These are phyloP conservation scores for Listronotus oregonensis DNA, from an alignment of 1,140 invertebrate genomes.

Conservation along the genomic window DNA sequence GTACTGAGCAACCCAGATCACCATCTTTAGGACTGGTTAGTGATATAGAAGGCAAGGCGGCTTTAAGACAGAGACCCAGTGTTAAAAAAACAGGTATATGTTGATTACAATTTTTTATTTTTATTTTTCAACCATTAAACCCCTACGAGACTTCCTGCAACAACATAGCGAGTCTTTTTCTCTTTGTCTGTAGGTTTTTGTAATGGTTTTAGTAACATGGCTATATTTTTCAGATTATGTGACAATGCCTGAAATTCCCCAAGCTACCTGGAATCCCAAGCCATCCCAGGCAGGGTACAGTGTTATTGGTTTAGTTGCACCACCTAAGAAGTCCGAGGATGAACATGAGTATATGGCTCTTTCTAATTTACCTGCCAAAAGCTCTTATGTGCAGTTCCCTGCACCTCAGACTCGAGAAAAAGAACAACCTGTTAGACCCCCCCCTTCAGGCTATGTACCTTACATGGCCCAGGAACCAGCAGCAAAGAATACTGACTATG, in stretches of 20 bases:
- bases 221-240: conserved; percentile 19
- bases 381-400: conserved; percentile 5
- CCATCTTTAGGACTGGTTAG: conserved; percentile 10
- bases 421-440: background rate
- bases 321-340: conserved; percentile 10
- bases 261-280: conserved; percentile 6
- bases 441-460: conserved; percentile 22
- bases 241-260: conserved; percentile 10
- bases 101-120: conserved; percentile 4
- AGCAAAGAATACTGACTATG: conserved; percentile 26
- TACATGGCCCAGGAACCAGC: conserved; percentile 18
- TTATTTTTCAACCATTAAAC: no score
- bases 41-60: conserved; percentile 19
- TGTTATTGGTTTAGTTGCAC: conserved; percentile 15
- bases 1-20: conserved; percentile 45
- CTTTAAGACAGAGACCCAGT: conserved; percentile 30
- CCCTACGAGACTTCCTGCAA: no score
- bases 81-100: conserved; percentile 23
- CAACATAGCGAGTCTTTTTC: no score
- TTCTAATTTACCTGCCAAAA: conserved; percentile 1
- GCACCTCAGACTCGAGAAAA: background rate
- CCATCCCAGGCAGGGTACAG: conserved; percentile 19
- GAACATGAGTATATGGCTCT: conserved; percentile 11
- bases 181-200: no score
- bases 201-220: background rate